A percentile compares a stretch with the other conserved stretches of the same genome.
Evolutionary conservation across 2,113 vertebrate genomes (phyloP).

Genomic region (Crotalus viridis): DNA sequence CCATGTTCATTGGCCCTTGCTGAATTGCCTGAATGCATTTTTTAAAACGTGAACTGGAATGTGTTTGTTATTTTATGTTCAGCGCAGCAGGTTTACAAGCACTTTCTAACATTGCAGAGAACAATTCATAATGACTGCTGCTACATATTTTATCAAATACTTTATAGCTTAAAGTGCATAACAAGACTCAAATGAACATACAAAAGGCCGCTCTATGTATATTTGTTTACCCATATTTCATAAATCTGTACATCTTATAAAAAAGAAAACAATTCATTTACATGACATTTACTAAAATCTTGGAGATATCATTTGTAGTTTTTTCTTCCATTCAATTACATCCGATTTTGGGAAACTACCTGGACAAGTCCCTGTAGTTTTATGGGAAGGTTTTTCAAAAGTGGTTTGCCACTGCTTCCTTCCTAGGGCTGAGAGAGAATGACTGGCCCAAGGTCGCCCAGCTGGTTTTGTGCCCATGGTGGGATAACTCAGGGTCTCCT

Average conservation of each 20-base stretch:
- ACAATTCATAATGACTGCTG: conserved; percentile 34
- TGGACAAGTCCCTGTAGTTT: neutral
- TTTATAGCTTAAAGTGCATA: conserved; percentile 41
- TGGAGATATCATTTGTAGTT: neutral
- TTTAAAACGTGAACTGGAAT: neutral
- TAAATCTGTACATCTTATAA: conserved; percentile 59
- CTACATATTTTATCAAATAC: conserved; percentile 26
- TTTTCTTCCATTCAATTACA: neutral
- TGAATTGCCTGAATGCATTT: neutral
- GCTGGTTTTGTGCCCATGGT: too few relatives aligned
- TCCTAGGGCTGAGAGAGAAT: neutral
- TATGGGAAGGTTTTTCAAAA: neutral
- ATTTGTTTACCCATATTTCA: conserved; percentile 51
- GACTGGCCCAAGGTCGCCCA: neutral
- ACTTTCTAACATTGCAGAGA: conserved; percentile 51
- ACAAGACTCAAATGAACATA: conserved; percentile 27
- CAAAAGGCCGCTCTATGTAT: conserved; percentile 56
- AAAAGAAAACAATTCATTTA: conserved; percentile 59
- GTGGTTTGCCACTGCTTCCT: neutral
- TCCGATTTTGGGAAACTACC: neutral
- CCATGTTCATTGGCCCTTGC: neutral
- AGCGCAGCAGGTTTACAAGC: neutral
- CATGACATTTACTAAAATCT: conserved; percentile 24
- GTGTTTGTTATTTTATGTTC: neutral
- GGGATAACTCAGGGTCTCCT: neutral